Evolutionary conservation across 2,113 vertebrate species (phyloP).

Genomic region (Gavia stellata): DNA sequence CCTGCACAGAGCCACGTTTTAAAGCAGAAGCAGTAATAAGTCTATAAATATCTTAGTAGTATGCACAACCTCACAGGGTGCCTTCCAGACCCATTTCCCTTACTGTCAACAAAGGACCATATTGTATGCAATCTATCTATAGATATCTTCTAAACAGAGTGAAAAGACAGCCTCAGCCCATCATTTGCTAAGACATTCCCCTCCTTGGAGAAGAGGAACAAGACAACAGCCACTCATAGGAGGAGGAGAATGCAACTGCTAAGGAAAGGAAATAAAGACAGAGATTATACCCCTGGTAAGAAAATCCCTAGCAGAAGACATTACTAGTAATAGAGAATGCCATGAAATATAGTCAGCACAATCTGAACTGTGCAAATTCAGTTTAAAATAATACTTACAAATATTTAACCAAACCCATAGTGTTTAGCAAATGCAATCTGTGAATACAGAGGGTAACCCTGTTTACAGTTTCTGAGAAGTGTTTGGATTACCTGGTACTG

Average conservation of each 20-base stretch:
- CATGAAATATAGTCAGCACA: background rate
- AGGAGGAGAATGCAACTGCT: background rate
- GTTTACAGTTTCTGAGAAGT: background rate
- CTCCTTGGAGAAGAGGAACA: background rate
- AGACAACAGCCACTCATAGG: background rate
- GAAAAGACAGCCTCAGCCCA: background rate
- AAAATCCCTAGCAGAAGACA: background rate
- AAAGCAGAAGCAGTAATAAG: background rate
- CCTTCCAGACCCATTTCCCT: background rate
- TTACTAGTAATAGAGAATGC: background rate
- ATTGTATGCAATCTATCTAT: too few relatives aligned
- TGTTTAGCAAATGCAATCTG: background rate
- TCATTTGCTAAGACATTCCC: background rate
- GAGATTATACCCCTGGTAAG: background rate
- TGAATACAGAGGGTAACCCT: accelerated
- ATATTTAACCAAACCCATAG: background rate
- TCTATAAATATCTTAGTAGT: background rate
- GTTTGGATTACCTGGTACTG: background rate
- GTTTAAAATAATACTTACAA: background rate
- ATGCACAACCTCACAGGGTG: background rate
- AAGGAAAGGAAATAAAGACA: background rate
- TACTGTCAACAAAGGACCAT: background rate
- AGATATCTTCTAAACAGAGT: background rate
- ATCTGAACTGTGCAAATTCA: background rate
- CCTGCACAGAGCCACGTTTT: background rate